These are phyloP conservation scores for Potamarius usumacintae DNA, from an alignment of 2,113 vertebrate genomes.

Conservation along the genomic window DNA sequence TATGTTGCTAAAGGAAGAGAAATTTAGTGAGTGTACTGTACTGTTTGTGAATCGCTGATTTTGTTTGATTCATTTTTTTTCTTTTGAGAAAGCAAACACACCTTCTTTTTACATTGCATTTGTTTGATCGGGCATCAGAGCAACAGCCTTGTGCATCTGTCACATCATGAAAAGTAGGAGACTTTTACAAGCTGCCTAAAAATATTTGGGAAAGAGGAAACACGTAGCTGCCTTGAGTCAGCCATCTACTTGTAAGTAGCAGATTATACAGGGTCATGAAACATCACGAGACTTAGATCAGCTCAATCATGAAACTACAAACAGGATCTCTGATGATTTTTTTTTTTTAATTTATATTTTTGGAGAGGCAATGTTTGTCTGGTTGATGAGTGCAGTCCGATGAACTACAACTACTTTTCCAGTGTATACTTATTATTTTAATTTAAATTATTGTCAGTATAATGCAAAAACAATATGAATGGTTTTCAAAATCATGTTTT, in stretches of 20 bases:
- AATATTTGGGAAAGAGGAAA: slow-evolving; percentile 24
- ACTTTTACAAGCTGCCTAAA: slow-evolving; percentile 20
- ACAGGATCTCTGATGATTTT: not conserved
- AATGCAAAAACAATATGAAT: not conserved
- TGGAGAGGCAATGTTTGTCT: slow-evolving; percentile 1
- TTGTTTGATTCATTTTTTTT: not conserved
- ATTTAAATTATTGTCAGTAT: not conserved
- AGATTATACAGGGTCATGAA: slow-evolving; percentile 48
- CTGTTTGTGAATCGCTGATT: not conserved
- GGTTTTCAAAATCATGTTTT: not conserved
- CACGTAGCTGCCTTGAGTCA: slow-evolving; percentile 54
- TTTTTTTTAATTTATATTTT: not conserved
- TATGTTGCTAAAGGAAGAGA: not conserved
- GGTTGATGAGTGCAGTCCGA: not conserved
- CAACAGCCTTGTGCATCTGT: not conserved
- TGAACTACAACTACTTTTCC: not conserved
- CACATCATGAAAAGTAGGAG: not conserved
- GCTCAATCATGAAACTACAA: slow-evolving; percentile 17
- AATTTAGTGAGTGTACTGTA: not conserved
- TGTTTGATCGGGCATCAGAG: slow-evolving; percentile 8
- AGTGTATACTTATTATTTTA: not conserved
- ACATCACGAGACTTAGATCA: slow-evolving; percentile 41
- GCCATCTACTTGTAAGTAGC: slow-evolving; percentile 54
- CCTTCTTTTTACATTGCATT: not conserved
- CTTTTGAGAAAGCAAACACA: not conserved